Base-by-base conservation (phyloP, 2,113 vertebrate genomes). In the Rhinichthys klamathensis region DNA sequence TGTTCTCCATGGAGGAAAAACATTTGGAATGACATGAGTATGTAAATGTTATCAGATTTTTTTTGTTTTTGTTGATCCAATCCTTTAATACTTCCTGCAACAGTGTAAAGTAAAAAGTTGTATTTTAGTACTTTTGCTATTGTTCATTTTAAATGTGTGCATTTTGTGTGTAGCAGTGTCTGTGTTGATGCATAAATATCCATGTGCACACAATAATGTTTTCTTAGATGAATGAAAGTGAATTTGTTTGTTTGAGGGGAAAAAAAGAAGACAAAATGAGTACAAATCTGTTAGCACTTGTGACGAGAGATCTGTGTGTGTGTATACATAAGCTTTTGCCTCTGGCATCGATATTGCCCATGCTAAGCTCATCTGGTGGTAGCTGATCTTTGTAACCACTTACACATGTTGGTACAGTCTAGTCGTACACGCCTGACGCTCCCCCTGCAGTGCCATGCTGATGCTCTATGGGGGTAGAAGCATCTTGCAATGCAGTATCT, bases 311-410 rank as follows among this genome's bases (percentile, higher is more conserved):
- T 77, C 35, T 78, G 80, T 73, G 67, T 83, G 69, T 80, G 85
- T 73, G 72, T 11, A 23, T 35, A 60, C 72, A 80, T 79, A 58
- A 79, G 63, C 60, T 74, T 85, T 27, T 75, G 75, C 84, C 58
- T 84, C 83, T 87, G 80, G 80, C 84, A 88, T 80, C 63, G 58
- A 46, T 81, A 61, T 65, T 51, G 23, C 76, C 87, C 80, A 72
- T 81, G 84, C 84, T 84, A 83, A 86, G 77, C 69, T 88, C 74
- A 74, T 81, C 84, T 88, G 87, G 82, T 88, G 87, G 87, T 86
- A 85, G 81, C 86, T 81, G 87, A 88, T 88, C 76, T 86, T 80
- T 88, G 84, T 88, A 88, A 86, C 76, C 80, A 88, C 76, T 86
- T 58, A 56, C 87, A 88, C 85, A 84, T 88, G 87, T 86, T 80